A percentile compares a stretch with the other conserved stretches of the same genome.
phyloP scores from a whole-genome alignment of 1,140 invertebrate species.

The Venturia canescens region DNA sequence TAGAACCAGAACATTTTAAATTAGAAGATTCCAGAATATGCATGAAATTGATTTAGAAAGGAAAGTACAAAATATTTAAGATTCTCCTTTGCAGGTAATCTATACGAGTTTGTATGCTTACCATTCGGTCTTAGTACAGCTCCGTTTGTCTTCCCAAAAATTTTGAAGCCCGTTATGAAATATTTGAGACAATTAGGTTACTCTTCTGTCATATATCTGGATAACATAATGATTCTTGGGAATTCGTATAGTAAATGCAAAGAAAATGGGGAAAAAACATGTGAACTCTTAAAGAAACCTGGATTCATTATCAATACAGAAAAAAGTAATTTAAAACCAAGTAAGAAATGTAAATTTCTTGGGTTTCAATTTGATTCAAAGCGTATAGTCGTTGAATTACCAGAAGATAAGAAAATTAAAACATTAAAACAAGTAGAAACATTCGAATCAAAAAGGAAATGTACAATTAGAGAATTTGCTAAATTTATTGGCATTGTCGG shows the following conservation, averaged over 20 bases:
- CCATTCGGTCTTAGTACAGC: conserved; percentile 7
- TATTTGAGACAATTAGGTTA: not conserved
- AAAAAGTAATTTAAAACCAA: not conserved
- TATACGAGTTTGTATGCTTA: not conserved
- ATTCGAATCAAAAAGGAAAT: no score
- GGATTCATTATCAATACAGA: not conserved
- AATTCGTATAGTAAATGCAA: not conserved
- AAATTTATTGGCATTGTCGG: no score
- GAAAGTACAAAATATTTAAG: not conserved
- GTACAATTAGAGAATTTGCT: no score
- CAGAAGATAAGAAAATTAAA: not conserved
- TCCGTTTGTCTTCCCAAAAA: not conserved
- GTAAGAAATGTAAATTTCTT: not conserved
- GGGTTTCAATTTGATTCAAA: not conserved
- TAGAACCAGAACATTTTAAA: not conserved
- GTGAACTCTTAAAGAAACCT: not conserved
- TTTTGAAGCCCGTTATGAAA: not conserved
- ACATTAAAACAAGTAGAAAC: no score
- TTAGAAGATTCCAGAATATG: not conserved
- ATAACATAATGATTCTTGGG: not conserved
- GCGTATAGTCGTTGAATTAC: not conserved
- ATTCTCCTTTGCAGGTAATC: not conserved
- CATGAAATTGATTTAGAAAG: not conserved
- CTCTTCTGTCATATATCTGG: conserved; percentile 2
- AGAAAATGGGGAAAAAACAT: not conserved